phyloP scores from a whole-genome alignment of 2,113 vertebrate species.

The Halichoeres trimaculatus region DNA sequence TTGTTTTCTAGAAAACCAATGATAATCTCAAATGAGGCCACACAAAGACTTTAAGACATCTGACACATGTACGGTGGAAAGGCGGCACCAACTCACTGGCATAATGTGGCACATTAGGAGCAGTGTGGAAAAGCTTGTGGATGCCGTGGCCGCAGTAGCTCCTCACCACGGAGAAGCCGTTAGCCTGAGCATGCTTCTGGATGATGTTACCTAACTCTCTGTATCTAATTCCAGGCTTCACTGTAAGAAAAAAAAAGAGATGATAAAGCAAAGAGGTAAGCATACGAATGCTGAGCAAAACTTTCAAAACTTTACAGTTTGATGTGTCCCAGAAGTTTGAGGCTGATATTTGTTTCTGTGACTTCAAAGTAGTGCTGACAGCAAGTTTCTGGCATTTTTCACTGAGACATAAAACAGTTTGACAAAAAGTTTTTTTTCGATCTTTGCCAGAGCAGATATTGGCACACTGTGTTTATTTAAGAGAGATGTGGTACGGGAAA shows the following conservation, averaged over 20 bases:
- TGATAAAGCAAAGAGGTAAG: neutral
- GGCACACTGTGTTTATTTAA: too few relatives aligned
- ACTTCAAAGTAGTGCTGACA: neutral
- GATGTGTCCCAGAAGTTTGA: too few relatives aligned
- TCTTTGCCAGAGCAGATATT: too few relatives aligned
- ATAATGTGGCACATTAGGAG: constrained; percentile 91
- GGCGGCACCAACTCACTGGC: constrained; percentile 61
- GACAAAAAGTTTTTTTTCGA: too few relatives aligned
- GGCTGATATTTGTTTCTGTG: neutral
- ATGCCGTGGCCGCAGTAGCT: constrained; percentile 99
- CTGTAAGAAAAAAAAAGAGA: constrained; percentile 69
- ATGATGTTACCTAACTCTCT: constrained; percentile 98
- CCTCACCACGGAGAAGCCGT: constrained; percentile 96
- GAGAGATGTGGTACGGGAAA: too few relatives aligned
- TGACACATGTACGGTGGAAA: too few relatives aligned
- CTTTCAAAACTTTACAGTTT: too few relatives aligned
- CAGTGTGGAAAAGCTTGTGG: constrained; percentile 97
- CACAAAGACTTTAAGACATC: neutral
- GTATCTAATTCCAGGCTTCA: constrained; percentile 97
- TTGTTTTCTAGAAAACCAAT: constrained; percentile 90
- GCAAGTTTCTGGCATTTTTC: too few relatives aligned
- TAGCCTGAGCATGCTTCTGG: constrained; percentile 98
- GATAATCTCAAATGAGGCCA: neutral
- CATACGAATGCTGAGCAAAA: too few relatives aligned
- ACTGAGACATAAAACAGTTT: too few relatives aligned